phyloP scores from a whole-genome alignment of 1,140 invertebrate genomes.

The Euura saliciscinereae region DNA sequence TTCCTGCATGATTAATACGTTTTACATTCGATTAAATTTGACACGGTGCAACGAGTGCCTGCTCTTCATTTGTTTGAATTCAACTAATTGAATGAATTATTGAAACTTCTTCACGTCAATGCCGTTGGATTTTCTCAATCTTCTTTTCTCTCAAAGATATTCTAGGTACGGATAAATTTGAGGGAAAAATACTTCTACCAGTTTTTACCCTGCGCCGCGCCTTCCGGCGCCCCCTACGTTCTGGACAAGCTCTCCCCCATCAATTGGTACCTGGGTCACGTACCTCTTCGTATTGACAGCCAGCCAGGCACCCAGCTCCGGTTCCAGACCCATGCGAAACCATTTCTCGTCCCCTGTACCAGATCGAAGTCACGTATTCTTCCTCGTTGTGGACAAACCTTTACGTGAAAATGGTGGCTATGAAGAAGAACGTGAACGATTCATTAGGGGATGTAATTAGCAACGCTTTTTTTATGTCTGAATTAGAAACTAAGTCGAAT shows the following conservation, averaged over 20 bases:
- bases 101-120: too few relatives aligned
- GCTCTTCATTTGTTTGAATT: background rate
- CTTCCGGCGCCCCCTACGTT: background rate
- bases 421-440: too few relatives aligned
- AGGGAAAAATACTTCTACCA: background rate
- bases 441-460: too few relatives aligned
- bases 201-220: background rate
- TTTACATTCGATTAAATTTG: conserved; percentile 47
- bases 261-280: conserved; percentile 54
- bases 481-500: too few relatives aligned
- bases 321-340: background rate
- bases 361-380: background rate
- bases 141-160: background rate
- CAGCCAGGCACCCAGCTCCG: conserved; percentile 37
- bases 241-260: conserved; percentile 20
- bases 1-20: conserved; percentile 49
- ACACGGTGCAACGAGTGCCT: background rate
- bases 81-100: background rate
- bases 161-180: background rate
- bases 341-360: background rate
- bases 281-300: conserved; percentile 55
- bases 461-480: too few relatives aligned
- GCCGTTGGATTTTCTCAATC: too few relatives aligned
- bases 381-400: too few relatives aligned
- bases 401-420: too few relatives aligned